Percentiles rank a stretch among this genome's conserved stretches.
Conservation (phyloP, 2,797 vertebrate genomes). For the Pygocentrus nattereri region DNA sequence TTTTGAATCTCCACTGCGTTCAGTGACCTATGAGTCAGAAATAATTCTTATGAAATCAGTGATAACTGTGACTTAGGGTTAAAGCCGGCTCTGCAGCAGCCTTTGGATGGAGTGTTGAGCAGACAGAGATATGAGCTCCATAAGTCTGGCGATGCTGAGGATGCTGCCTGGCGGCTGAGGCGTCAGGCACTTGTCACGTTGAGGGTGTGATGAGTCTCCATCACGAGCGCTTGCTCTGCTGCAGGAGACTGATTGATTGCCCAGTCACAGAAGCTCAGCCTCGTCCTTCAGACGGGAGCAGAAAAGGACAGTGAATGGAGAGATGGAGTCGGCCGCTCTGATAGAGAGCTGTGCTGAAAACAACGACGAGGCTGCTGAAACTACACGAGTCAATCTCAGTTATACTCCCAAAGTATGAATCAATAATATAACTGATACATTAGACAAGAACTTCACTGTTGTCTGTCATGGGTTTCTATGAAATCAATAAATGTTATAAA, state of each 20-base stretch:
- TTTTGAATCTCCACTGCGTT: no score
- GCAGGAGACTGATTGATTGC: neutral
- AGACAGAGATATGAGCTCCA: conserved; percentile 4
- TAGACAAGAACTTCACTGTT: no score
- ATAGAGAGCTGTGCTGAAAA: neutral
- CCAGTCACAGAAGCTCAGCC: neutral
- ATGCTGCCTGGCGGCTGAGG: neutral
- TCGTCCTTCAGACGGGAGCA: neutral
- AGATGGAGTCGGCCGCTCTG: neutral
- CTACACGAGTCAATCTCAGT: neutral
- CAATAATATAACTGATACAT: no score
- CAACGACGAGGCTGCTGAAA: neutral
- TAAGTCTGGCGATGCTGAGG: neutral
- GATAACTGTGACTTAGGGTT: neutral
- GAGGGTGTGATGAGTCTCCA: conserved; percentile 9
- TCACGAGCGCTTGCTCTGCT: neutral
- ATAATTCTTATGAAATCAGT: neutral
- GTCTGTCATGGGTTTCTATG: no score
- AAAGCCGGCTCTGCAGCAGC: neutral
- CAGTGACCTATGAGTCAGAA: neutral
- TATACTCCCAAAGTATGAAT: no score
- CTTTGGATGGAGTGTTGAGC: neutral
- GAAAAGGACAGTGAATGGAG: neutral
- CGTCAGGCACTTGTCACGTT: neutral
- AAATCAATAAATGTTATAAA: no score